These are phyloP conservation scores for Bubalus kerabau DNA, from an alignment of 2,113 vertebrate genomes.

Conservation along the genomic window DNA sequence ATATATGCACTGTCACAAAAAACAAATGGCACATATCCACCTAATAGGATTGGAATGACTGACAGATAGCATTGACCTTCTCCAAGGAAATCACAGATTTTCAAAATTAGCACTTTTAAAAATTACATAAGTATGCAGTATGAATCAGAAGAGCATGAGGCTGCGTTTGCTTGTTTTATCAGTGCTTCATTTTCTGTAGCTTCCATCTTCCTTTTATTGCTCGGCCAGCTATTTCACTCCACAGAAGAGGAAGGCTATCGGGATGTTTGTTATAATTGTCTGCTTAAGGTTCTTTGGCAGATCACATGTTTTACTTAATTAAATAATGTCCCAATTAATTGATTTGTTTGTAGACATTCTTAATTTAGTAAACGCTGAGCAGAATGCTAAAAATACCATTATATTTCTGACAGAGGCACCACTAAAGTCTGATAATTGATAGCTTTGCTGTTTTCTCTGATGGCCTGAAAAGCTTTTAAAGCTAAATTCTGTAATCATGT, in stretches of 20 bases:
- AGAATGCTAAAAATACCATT: constrained; percentile 82
- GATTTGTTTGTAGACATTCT: constrained; percentile 82
- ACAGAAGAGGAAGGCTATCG: constrained; percentile 2
- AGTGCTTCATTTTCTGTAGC: not conserved
- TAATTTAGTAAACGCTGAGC: constrained; percentile 79
- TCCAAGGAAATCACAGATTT: not conserved
- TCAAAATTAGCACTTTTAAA: not conserved
- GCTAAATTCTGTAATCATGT: constrained; percentile 81
- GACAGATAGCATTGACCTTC: not conserved
- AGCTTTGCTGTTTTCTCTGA: constrained; percentile 82
- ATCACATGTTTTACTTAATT: constrained; percentile 80
- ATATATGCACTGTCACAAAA: not conserved
- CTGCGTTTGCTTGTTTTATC: constrained; percentile 12
- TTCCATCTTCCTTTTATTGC: not conserved
- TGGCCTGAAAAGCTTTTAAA: constrained; percentile 83
- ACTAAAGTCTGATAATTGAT: constrained; percentile 81
- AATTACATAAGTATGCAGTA: constrained; percentile 21
- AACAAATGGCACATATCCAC: not conserved
- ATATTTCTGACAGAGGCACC: constrained; percentile 78
- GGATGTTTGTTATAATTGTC: constrained; percentile 61
- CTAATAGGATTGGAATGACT: not conserved
- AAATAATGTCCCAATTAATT: constrained; percentile 81
- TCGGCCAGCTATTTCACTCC: not conserved
- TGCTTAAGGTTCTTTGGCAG: constrained; percentile 73
- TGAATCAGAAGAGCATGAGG: not conserved